Evolutionary conservation across 2,888 invertebrate species (phyloP).

Genomic region (Pterostichus niger): DNA sequence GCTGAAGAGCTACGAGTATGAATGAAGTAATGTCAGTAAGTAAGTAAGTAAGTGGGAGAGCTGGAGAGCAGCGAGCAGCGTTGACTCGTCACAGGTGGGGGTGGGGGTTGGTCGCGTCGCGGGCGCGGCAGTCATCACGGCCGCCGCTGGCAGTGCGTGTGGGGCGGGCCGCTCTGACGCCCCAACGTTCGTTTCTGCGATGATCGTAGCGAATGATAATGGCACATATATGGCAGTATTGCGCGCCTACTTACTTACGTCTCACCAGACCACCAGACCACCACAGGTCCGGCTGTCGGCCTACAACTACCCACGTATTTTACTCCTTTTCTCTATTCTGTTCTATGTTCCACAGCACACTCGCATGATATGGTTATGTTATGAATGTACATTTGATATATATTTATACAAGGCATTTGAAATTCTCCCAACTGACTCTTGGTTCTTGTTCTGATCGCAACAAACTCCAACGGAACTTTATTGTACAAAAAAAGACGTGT

Average conservation of each 20-base stretch:
- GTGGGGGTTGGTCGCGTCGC: constrained; percentile 17
- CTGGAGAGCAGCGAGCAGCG: constrained; percentile 43
- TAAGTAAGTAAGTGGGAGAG: constrained; percentile 41
- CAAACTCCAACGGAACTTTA: constrained; percentile 66
- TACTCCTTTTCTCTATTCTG: constrained; percentile 61
- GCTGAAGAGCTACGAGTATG: no score
- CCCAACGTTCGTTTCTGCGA: constrained; percentile 58
- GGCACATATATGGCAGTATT: constrained; percentile 76
- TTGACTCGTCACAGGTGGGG: constrained; percentile 10
- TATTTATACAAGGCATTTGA: constrained; percentile 75
- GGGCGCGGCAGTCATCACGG: constrained; percentile 8
- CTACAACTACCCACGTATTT: constrained; percentile 48
- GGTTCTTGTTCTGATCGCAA: constrained; percentile 66
- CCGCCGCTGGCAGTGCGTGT: constrained; percentile 26
- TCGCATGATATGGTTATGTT: constrained; percentile 73
- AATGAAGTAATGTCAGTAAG: constrained; percentile 2
- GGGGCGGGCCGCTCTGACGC: constrained; percentile 10
- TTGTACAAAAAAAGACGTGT: constrained; percentile 57
- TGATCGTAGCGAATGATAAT: constrained; percentile 70
- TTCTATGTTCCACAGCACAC: constrained; percentile 66
- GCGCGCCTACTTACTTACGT: constrained; percentile 72
- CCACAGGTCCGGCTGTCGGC: neutral
- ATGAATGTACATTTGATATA: constrained; percentile 76
- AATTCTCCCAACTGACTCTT: constrained; percentile 65
- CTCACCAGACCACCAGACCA: constrained; percentile 18